A percentile compares a stretch with the other conserved stretches of the same genome.
These are phyloP conservation scores for Falco biarmicus DNA, from an alignment of 2,797 vertebrate genomes.

Conservation along the genomic window DNA sequence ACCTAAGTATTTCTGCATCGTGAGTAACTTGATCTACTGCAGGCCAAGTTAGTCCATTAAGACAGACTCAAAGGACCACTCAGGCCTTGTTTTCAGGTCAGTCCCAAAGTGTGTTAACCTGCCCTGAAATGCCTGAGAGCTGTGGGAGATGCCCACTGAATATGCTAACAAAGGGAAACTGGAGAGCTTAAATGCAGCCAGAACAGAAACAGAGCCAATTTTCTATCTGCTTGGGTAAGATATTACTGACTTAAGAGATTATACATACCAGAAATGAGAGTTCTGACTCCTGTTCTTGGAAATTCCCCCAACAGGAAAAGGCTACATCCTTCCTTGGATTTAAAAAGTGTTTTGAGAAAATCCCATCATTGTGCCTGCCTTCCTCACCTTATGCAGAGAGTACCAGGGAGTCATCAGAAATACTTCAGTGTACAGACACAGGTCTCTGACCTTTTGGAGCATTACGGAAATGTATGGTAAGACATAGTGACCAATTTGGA, in stretches of 20 bases:
- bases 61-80: background rate
- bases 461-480: background rate
- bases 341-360: constrained; percentile 39
- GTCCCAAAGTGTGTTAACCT: background rate
- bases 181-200: background rate
- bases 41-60: background rate
- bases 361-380: background rate
- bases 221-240: background rate
- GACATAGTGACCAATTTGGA: background rate
- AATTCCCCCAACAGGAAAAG: constrained; percentile 34
- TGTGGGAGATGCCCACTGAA: background rate
- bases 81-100: background rate
- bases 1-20: background rate
- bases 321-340: constrained; percentile 53
- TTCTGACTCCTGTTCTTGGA: constrained; percentile 6
- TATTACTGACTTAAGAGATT: background rate
- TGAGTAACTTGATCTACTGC: background rate
- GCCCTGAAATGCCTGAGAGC: background rate
- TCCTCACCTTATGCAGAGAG: background rate
- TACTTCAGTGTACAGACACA: background rate
- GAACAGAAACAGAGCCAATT: constrained; percentile 1
- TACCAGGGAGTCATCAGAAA: background rate
- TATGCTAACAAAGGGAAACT: background rate
- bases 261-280: background rate
- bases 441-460: background rate